Conservation (phyloP, 1,140 invertebrate species). For the Aplysia californica region DNA sequence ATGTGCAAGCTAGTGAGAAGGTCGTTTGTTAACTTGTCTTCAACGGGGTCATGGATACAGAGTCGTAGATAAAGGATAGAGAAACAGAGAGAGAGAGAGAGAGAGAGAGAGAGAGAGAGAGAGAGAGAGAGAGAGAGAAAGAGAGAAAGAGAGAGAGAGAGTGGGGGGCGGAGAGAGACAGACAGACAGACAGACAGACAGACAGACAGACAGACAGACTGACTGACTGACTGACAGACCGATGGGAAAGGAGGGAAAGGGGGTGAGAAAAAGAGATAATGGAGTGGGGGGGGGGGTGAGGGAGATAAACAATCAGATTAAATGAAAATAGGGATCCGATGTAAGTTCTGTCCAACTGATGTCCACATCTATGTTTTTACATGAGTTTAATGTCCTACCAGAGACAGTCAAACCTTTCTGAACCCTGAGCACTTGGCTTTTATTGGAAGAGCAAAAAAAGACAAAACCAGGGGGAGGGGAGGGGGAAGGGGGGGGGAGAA, state of each 20-base stretch:
- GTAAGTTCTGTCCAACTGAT: too few species aligned
- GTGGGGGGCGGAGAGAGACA: conserved; percentile 12
- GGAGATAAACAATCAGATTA: too few species aligned
- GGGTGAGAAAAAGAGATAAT: not conserved
- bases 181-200: conserved; percentile 2
- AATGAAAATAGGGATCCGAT: too few species aligned
- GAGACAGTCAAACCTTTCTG: too few species aligned
- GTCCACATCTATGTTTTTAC: not conserved
- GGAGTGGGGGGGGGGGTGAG: not conserved
- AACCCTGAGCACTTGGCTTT: too few species aligned
- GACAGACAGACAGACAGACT: conserved; percentile 4
- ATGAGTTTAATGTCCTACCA: too few species aligned
- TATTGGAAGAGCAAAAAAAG: too few species aligned
- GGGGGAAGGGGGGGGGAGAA: not conserved
- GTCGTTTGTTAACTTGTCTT: not conserved
- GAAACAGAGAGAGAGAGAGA: not conserved
- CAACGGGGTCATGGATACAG: not conserved
- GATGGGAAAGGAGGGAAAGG: not conserved
- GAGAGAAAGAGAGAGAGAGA: not conserved
- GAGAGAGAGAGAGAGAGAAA: conserved; percentile 6
- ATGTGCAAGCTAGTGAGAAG: not conserved
- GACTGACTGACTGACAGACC: too few species aligned
- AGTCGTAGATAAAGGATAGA: not conserved
- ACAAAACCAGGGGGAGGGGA: too few species aligned
- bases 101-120: not conserved